Evolutionary conservation across 2,888 invertebrate species (phyloP).

Genomic region (Calameuta pallipes): DNA sequence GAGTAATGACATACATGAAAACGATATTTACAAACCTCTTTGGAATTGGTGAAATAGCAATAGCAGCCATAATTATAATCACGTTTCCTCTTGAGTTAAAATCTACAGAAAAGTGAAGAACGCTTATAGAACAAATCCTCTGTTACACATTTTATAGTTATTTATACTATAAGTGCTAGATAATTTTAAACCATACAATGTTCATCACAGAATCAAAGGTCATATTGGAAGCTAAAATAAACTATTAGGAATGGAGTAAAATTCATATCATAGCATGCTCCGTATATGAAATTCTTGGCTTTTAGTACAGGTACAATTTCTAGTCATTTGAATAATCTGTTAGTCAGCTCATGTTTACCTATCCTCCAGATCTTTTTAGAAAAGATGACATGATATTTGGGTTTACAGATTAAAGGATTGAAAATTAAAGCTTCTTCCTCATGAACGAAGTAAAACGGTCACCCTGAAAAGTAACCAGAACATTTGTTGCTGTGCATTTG

Average conservation of each 20-base stretch:
- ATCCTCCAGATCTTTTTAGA: neutral
- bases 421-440: neutral
- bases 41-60: conserved; percentile 4
- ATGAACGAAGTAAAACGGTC: neutral
- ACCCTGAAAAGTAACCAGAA: neutral
- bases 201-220: too few relatives aligned
- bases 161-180: too few relatives aligned
- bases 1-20: neutral
- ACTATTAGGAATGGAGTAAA: too few relatives aligned
- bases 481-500: neutral
- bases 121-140: neutral
- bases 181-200: too few relatives aligned
- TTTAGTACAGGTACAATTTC: too few relatives aligned
- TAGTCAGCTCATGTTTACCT: neutral
- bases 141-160: too few relatives aligned
- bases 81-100: neutral
- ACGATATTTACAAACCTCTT: neutral
- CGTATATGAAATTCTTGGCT: too few relatives aligned
- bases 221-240: too few relatives aligned
- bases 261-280: too few relatives aligned
- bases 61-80: conserved; percentile 15
- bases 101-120: neutral
- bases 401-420: neutral
- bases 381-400: neutral
- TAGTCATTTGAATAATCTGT: too few relatives aligned